Conservation (phyloP, 2,888 invertebrate genomes). For the Zhengitettix transpicula region DNA sequence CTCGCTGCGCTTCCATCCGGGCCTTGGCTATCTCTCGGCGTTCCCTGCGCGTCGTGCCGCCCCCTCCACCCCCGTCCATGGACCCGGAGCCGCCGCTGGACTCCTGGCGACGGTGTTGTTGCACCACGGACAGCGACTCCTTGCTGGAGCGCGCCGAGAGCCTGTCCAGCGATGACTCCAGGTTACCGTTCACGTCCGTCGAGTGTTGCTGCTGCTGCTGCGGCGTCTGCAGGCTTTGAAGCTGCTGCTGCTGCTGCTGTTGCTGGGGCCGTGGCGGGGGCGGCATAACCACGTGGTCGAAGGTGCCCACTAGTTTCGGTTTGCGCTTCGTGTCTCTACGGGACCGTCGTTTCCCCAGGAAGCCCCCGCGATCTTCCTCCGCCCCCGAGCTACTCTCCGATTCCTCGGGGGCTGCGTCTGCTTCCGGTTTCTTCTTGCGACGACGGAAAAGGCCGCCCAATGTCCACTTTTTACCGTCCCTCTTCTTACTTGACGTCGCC, state of each 20-base stretch:
- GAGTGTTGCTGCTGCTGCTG: not conserved
- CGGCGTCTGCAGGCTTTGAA: not conserved
- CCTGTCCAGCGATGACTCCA: constrained; percentile 25
- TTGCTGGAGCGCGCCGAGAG: constrained; percentile 17
- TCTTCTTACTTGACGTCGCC: constrained; percentile 33
- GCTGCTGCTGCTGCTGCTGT: not conserved
- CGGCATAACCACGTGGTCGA: constrained; percentile 45
- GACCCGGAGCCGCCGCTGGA: constrained; percentile 28
- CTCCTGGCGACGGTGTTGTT: not conserved
- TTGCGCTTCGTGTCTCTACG: constrained; percentile 31
- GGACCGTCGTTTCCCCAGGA: constrained; percentile 21
- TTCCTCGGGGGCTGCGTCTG: constrained; percentile 45
- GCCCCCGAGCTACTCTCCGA: constrained; percentile 35
- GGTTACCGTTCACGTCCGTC: not conserved
- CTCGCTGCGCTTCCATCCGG: constrained; percentile 46
- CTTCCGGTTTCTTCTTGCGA: constrained; percentile 41
- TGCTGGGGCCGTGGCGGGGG: constrained; percentile 4
- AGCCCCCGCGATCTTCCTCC: constrained; percentile 24
- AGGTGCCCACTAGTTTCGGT: constrained; percentile 34
- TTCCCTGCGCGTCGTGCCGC: constrained; percentile 37
- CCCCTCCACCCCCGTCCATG: constrained; percentile 32
- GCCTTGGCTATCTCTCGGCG: constrained; percentile 46
- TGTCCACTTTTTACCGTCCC: constrained; percentile 60
- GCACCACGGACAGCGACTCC: not conserved
- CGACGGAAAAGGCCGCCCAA: constrained; percentile 57